These are phyloP conservation scores for Falco columbarius DNA, from an alignment of 2,797 vertebrate species.

Conservation along the genomic window DNA sequence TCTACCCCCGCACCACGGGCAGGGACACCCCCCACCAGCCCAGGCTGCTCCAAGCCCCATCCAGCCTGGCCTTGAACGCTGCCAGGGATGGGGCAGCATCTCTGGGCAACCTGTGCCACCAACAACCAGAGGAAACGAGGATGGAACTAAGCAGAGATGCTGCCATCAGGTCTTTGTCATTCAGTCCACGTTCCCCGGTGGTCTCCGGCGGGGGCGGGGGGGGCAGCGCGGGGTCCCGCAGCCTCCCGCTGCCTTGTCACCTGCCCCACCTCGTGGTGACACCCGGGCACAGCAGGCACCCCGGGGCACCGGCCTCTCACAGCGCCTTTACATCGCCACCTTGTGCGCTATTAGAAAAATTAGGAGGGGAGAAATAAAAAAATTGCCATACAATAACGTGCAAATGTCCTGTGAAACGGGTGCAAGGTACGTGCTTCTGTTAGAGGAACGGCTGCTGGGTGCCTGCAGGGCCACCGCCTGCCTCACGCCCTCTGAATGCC, in stretches of 20 bases:
- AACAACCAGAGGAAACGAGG: accelerated
- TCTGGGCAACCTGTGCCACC: too few relatives aligned
- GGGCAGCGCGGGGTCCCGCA: background rate
- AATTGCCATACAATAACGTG: accelerated
- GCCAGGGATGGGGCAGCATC: too few relatives aligned
- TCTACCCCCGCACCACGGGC: too few relatives aligned
- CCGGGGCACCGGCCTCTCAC: background rate
- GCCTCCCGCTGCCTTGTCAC: background rate
- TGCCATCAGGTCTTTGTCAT: background rate
- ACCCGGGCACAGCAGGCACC: background rate
- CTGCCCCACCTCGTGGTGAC: slow-evolving; percentile 39
- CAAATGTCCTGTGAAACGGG: background rate
- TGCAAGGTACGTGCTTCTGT: accelerated
- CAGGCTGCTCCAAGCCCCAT: too few relatives aligned
- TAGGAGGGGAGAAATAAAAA: background rate
- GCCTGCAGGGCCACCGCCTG: background rate
- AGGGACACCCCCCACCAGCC: too few relatives aligned
- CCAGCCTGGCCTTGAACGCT: too few relatives aligned
- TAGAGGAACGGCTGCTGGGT: accelerated
- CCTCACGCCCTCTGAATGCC: background rate
- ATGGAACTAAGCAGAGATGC: background rate
- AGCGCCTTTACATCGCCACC: background rate
- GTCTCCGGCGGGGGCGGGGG: background rate
- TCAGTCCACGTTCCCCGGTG: accelerated
- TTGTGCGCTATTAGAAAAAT: accelerated